Evolutionary conservation across 2,797 vertebrate genomes (phyloP), one percentile per base, ranked within the genome.

Genomic region (Paramormyrops hopkinsi): DNA sequence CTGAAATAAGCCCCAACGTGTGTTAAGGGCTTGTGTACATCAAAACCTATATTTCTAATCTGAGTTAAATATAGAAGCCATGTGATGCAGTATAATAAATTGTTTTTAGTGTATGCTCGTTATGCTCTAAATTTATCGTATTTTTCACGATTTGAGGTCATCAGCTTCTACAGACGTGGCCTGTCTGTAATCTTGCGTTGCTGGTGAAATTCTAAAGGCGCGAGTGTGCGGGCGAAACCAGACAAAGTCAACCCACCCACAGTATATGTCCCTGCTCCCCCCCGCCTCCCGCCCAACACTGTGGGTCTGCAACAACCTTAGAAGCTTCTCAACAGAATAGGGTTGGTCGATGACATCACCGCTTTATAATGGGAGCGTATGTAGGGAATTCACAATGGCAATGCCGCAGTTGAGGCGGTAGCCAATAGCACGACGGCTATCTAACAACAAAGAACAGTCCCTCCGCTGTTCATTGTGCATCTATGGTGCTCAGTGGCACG

Each of bases 351-450:
- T 87, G 85, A 87, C 85, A 87, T 87, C 85, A 87, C 53, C 50
- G 25, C 37, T 19, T 65, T 65, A 88, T 65, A 62, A 69, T 17
- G n/a, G 33, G 29, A 76, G 48, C 56, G 17, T 86, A 89, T 89
- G 56, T 73, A 53, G 25, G 65, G 89, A 87, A 87, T 86, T 50
- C 33, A 76, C 83, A 73, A 89, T 86, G 50, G 84, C 59, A 7
- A 12, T 46, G 56, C 53, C 84, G 88, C 79, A 86, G 56, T 62
- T 89, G 76, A 85, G 82, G 33, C 29, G 79, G 17, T 84, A 44
- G 89, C 88, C 83, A 62, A 86, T 89, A 73, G 82, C 53, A 89
- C 44, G 65, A 73, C 89, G 5, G 62, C 59, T 86, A 54, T 37
- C 48, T 33, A 59, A 76, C 44, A 86, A 69, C 89, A 89, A 86